phyloP scores from a whole-genome alignment of 2,113 vertebrate genomes.

The Micronycteris hirsuta region DNA sequence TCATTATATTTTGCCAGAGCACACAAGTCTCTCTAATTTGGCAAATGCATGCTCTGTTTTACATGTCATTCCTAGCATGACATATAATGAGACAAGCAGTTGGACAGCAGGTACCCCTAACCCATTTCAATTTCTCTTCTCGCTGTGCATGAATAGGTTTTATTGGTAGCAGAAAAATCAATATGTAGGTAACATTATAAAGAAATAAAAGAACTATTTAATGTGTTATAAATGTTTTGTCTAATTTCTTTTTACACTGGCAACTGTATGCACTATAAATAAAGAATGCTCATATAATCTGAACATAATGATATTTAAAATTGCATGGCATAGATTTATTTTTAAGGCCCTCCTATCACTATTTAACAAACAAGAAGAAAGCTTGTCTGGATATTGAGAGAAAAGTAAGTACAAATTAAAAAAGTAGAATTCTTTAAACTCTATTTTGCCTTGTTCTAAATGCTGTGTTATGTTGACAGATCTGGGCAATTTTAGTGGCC shows the following conservation, averaged over 20 bases:
- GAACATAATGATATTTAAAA: constrained; percentile 6
- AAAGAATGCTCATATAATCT: constrained; percentile 17
- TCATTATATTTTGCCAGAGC: background rate
- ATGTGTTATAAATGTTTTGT: background rate
- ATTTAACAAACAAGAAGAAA: constrained; percentile 51
- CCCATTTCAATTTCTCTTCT: background rate
- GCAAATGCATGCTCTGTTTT: background rate
- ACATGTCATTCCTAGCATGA: background rate
- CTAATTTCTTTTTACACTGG: background rate
- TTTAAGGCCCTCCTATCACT: background rate
- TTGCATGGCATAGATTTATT: constrained; percentile 24
- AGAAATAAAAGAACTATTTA: constrained; percentile 41
- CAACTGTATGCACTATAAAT: background rate
- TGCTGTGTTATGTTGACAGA: constrained; percentile 83
- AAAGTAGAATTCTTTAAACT: background rate
- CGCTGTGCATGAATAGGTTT: background rate
- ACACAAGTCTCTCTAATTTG: background rate
- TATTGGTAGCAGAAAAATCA: background rate
- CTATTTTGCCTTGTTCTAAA: constrained; percentile 48
- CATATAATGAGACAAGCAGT: accelerated
- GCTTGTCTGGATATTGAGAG: background rate
- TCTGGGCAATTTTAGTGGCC: constrained; percentile 91
- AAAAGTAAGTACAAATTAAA: constrained; percentile 10
- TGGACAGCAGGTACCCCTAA: background rate
- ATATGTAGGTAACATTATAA: constrained; percentile 12